phyloP scores from a whole-genome alignment of 2,113 vertebrate genomes.

The Tenrec ecaudatus region DNA sequence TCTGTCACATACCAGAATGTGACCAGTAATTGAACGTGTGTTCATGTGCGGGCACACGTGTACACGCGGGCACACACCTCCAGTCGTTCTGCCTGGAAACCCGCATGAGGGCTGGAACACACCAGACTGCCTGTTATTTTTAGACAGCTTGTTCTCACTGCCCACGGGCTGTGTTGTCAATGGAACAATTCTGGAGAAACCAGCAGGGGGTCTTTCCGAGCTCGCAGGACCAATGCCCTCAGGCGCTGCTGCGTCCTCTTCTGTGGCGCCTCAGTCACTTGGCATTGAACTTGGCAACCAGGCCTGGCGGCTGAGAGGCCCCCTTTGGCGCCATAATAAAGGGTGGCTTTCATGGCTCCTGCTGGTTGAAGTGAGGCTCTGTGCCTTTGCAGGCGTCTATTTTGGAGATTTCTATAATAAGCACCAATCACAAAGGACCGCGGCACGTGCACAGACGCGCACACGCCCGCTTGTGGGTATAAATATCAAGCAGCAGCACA shows the following conservation, averaged over 20 bases:
- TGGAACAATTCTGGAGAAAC: conserved; percentile 67
- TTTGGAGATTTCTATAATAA: conserved; percentile 79
- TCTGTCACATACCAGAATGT: conserved; percentile 20
- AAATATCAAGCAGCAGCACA: conserved; percentile 60
- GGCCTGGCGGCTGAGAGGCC: conserved; percentile 40
- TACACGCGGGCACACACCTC: not conserved
- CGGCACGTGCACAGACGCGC: conserved; percentile 71
- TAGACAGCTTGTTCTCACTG: conserved; percentile 73
- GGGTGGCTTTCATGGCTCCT: conserved; percentile 63
- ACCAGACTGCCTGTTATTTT: conserved; percentile 78
- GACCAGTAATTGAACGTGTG: not conserved
- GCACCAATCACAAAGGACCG: conserved; percentile 74
- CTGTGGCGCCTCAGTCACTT: not conserved
- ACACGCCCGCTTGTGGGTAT: conserved; percentile 51
- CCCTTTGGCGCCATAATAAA: conserved; percentile 68
- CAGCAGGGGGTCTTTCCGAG: conserved; percentile 67
- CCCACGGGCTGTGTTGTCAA: conserved; percentile 72
- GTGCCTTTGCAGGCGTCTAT: conserved; percentile 76
- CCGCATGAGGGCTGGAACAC: conserved; percentile 31
- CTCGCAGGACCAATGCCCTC: conserved; percentile 29
- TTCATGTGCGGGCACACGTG: too few species aligned
- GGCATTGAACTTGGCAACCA: conserved; percentile 35
- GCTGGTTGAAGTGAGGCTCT: conserved; percentile 61
- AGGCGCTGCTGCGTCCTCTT: conserved; percentile 50
- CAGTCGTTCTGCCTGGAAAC: conserved; percentile 51